These are phyloP conservation scores for Eupristina koningsbergeri DNA, from an alignment of 1,140 invertebrate species.

Conservation along the genomic window DNA sequence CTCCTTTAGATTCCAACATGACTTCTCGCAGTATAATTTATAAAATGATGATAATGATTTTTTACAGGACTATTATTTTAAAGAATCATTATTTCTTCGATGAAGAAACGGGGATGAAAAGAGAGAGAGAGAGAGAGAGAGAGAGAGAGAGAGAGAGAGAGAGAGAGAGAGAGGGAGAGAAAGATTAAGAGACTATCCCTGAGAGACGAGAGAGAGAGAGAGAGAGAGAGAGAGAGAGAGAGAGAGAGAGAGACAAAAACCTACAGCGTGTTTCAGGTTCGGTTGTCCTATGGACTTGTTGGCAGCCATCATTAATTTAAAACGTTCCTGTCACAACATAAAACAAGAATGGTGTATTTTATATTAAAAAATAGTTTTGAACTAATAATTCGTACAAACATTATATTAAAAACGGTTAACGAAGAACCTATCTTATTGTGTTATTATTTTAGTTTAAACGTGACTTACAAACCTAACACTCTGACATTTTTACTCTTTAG, in stretches of 20 bases:
- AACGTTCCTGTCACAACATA: slow-evolving; percentile 53
- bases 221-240: slow-evolving; percentile 18
- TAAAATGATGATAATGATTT: slow-evolving; percentile 53
- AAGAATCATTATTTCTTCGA: slow-evolving; percentile 64
- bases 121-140: slow-evolving; percentile 17
- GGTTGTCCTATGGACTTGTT: slow-evolving; percentile 60
- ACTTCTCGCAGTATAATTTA: slow-evolving; percentile 57
- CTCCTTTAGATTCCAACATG: not conserved
- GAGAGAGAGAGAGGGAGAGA: slow-evolving; percentile 16
- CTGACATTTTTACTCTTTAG: not conserved
- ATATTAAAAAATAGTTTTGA: slow-evolving; percentile 33
- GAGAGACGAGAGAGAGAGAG: slow-evolving; percentile 41
- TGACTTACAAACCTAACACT: slow-evolving; percentile 6
- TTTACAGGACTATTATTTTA: too few species aligned
- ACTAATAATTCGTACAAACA: slow-evolving; percentile 22
- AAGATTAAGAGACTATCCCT: slow-evolving; percentile 58
- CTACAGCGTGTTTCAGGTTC: slow-evolving; percentile 63
- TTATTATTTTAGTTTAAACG: slow-evolving; percentile 2
- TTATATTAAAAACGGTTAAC: slow-evolving; percentile 1
- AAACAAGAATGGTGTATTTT: slow-evolving; percentile 37
- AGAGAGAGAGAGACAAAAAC: slow-evolving; percentile 57
- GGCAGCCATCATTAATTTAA: slow-evolving; percentile 33
- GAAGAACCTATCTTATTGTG: slow-evolving; percentile 1
- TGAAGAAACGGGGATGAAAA: slow-evolving; percentile 58
- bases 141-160: slow-evolving; percentile 41